Base-by-base conservation (phyloP, 2,113 vertebrate species). In the Thamnaconus septentrionalis region DNA sequence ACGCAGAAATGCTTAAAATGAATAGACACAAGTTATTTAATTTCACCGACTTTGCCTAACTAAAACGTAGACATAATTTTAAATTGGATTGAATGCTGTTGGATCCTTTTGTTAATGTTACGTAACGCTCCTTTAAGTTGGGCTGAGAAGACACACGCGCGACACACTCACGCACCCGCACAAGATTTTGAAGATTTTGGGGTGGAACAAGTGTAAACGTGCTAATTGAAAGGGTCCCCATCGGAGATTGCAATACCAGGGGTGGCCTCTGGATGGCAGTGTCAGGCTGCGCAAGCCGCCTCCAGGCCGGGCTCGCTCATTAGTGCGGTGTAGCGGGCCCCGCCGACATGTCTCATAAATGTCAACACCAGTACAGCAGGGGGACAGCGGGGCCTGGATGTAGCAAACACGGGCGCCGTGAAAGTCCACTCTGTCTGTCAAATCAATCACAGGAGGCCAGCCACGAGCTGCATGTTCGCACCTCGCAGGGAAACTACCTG, bases 271-370 rank as follows among this genome's bases (percentile, higher is more conserved):
- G 90, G 96, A 94, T 95, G 97, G 95, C 93, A 95, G 92, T 96
- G 81, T 96, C 91, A 94, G 90, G 91, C 92, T 93, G 86, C 68
- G 69, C 46, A 86, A 79, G 52, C 49, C 1, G 12, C 86, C 70
- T 86, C 83, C 90, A 88, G 57, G 58, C 61, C 53, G 48, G 8
- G 88, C 83, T 80, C 86, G 89, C 93, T 94, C 94, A 95, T 93
- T 94, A 95, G 93, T 94, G 93, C 91, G 92, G 91, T 92, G 92
- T 94, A 91, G 79, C 80, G 93, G 92, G 92, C 93, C 93, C 92
- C 94, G 94, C 94, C 93, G 92, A 95, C 95, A 94, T 90, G 94
- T 93, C 94, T 94, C 94, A 96, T 95, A 96, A 96, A 96, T 95
- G 95, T 97, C 94, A 95, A 94, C 94, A 92, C 93, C 93, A 92